phyloP scores from a whole-genome alignment of 2,113 vertebrate genomes.

The Aramus guarauna region DNA sequence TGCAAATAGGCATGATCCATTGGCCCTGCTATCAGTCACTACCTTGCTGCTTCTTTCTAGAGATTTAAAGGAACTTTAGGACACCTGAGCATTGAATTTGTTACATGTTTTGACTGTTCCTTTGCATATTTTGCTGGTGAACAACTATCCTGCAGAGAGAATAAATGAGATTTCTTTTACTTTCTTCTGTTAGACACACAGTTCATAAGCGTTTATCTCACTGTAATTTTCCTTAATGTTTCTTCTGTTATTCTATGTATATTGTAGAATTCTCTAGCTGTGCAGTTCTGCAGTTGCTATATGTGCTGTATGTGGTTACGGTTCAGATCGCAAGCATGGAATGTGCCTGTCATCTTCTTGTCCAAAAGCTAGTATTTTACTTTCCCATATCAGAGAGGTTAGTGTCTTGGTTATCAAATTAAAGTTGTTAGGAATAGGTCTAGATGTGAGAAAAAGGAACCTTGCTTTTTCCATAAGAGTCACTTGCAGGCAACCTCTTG shows the following conservation, averaged over 20 bases:
- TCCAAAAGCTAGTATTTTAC: not conserved
- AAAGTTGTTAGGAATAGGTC: not conserved
- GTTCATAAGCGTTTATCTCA: not conserved
- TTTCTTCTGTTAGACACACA: not conserved
- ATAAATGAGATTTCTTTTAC: not conserved
- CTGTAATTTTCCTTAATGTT: not conserved
- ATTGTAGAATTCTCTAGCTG: not conserved
- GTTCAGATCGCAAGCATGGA: not conserved
- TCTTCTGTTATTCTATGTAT: not conserved
- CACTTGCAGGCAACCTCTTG: not conserved
- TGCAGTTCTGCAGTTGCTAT: not conserved
- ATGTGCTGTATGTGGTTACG: fast-evolving
- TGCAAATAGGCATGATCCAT: not conserved
- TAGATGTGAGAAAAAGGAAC: not conserved
- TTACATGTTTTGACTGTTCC: fast-evolving
- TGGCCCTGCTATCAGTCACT: not conserved
- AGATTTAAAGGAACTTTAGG: not conserved
- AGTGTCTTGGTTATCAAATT: not conserved
- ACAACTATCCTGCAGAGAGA: not conserved
- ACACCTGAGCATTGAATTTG: not conserved
- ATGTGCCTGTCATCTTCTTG: not conserved
- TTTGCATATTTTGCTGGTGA: not conserved
- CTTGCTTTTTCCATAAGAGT: not conserved
- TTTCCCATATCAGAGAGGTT: not conserved
- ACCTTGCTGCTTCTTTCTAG: not conserved